Conservation (phyloP, 2,888 invertebrate genomes). For the Leptopterna dolabrata region DNA sequence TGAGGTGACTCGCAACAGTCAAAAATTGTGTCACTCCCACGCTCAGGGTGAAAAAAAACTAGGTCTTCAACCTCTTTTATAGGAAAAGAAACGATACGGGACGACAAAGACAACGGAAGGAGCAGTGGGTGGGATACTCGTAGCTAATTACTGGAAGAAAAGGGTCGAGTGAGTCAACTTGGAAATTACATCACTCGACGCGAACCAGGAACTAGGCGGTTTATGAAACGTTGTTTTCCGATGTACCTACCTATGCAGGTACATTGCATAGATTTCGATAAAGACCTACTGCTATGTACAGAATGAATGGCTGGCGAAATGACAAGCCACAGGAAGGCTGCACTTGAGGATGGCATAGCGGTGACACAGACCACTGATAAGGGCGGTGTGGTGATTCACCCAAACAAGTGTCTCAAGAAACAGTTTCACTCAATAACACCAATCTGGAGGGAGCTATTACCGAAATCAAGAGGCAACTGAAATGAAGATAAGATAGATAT, state of each 20-base stretch:
- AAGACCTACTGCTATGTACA: too few species aligned
- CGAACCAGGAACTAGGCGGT: neutral
- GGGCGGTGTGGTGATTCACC: neutral
- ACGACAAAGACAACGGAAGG: neutral
- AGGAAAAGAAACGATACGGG: neutral
- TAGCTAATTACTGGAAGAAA: neutral
- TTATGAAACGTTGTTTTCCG: too few species aligned
- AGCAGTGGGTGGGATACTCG: neutral
- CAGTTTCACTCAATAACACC: neutral
- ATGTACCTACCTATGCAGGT: too few species aligned
- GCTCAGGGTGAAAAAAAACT: neutral
- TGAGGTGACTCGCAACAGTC: neutral
- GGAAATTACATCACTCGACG: neutral
- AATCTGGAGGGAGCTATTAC: neutral
- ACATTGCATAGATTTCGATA: too few species aligned
- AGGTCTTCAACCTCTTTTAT: neutral
- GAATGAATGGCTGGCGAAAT: neutral
- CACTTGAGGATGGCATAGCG: neutral
- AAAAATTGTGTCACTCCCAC: neutral
- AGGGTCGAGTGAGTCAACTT: neutral
- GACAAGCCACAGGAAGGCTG: neutral
- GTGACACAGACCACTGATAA: neutral
- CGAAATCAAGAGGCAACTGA: neutral
- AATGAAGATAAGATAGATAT: neutral
- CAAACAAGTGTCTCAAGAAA: too few species aligned